Percentiles rank a stretch among this genome's conserved stretches.
Evolutionary conservation across 2,113 vertebrate genomes (phyloP).

Genomic region (Acrocephalus kingi): DNA sequence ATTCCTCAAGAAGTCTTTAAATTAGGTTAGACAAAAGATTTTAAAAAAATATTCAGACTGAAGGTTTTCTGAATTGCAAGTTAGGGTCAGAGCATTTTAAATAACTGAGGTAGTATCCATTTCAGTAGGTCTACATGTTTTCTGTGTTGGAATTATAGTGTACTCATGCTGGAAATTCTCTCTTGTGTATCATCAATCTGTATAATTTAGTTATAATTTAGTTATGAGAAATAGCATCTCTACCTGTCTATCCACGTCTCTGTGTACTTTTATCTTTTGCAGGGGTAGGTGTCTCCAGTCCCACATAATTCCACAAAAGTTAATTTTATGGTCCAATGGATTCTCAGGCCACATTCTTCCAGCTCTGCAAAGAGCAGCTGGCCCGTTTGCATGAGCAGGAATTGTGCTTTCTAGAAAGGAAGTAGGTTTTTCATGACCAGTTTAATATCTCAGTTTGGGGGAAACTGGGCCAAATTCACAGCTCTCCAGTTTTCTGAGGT

Average conservation of each 20-base stretch:
- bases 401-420: background rate
- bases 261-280: background rate
- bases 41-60: background rate
- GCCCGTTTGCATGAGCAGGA: background rate
- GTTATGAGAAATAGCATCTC: background rate
- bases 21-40: background rate
- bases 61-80: background rate
- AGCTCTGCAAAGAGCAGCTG: background rate
- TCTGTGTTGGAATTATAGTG: background rate
- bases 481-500: background rate
- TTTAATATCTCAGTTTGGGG: background rate
- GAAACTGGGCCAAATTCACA: background rate
- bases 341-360: background rate
- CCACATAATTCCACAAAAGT: background rate
- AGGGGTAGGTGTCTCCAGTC: background rate
- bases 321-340: background rate
- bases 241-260: no score
- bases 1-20: background rate
- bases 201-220: background rate
- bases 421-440: accelerated
- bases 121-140: background rate
- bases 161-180: background rate
- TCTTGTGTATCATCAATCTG: background rate
- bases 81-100: background rate
- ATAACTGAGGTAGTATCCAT: background rate